Evolutionary conservation across 1,140 invertebrate genomes (phyloP).

Genomic region (Micrasema longulum): DNA sequence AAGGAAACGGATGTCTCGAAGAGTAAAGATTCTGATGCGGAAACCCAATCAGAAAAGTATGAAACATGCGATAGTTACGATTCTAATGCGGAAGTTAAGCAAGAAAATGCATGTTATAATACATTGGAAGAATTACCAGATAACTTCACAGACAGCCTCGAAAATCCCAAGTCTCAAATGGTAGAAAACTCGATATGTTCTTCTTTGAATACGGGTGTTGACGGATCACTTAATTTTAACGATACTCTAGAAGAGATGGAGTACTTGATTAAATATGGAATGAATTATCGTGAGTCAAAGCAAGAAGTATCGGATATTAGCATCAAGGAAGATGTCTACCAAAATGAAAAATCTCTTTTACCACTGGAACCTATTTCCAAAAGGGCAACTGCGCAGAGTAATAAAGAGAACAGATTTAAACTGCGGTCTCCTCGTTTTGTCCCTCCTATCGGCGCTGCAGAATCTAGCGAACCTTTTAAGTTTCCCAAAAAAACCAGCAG

Average conservation of each 20-base stretch:
- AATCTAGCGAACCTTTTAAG: slow-evolving; percentile 6
- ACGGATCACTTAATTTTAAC: slow-evolving; percentile 58
- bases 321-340: neutral
- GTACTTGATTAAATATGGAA: slow-evolving; percentile 60
- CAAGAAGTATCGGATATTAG: neutral
- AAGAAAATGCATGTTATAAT: slow-evolving; percentile 9
- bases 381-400: neutral
- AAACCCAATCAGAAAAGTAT: slow-evolving; percentile 12
- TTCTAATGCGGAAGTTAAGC: slow-evolving; percentile 13
- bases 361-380: neutral
- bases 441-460: slow-evolving; percentile 6
- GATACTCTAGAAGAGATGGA: slow-evolving; percentile 64
- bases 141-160: neutral
- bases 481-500: slow-evolving; percentile 22
- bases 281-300: slow-evolving; percentile 43
- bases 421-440: slow-evolving; percentile 19
- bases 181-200: neutral
- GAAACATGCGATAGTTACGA: slow-evolving; percentile 29
- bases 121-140: slow-evolving; percentile 15
- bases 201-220: neutral
- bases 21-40: neutral
- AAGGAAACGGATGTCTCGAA: slow-evolving; percentile 8
- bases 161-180: neutral
- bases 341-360: neutral
- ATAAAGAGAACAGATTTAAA: slow-evolving; percentile 26